Percentiles rank a stretch among this genome's conserved stretches.
These are phyloP conservation scores for Aegithalos caudatus DNA, from an alignment of 2,113 vertebrate species.

Conservation along the genomic window DNA sequence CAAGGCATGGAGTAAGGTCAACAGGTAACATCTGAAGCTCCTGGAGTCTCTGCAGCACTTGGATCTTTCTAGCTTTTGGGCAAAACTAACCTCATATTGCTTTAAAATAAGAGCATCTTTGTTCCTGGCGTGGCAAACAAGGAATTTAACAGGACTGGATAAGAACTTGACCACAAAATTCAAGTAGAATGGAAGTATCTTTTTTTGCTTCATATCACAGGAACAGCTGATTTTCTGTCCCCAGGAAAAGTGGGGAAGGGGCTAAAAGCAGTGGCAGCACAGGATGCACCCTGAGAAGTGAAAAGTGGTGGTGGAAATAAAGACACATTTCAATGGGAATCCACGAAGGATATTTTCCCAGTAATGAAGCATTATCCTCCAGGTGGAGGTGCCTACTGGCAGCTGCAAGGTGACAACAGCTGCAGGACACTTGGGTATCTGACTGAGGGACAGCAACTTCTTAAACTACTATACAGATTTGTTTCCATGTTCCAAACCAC, in stretches of 20 bases:
- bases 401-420: accelerated
- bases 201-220: neutral
- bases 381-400: neutral
- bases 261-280: neutral
- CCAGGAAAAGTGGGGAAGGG: neutral
- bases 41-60: neutral
- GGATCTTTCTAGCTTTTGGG: neutral
- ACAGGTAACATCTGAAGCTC: neutral
- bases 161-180: neutral
- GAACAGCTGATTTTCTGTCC: neutral
- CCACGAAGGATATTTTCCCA: neutral
- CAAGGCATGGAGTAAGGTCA: neutral
- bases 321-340: accelerated
- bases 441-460: accelerated
- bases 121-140: neutral
- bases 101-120: neutral
- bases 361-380: neutral
- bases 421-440: accelerated
- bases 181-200: neutral
- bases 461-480: neutral
- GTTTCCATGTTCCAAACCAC: neutral
- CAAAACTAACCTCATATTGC: neutral
- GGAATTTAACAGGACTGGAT: neutral
- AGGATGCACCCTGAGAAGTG: neutral
- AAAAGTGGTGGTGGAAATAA: neutral